phyloP scores from a whole-genome alignment of 2,888 invertebrate genomes.

The Tetrapedia diversipes region DNA sequence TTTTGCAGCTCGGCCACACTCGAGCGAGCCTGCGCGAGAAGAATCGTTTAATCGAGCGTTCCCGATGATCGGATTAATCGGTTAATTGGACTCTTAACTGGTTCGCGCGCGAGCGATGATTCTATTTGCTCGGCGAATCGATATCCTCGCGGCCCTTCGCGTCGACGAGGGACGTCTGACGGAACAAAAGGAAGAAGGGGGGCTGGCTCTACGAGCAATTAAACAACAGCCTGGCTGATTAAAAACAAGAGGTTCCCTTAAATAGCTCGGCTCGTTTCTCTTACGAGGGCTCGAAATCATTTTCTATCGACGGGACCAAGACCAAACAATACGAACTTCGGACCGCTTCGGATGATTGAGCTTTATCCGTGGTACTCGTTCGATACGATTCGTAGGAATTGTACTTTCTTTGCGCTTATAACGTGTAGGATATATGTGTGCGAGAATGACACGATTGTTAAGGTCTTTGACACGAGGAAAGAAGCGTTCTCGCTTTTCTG shows the following conservation, averaged over 20 bases:
- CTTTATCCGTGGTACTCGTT: background rate
- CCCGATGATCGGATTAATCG: background rate
- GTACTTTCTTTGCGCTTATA: no score
- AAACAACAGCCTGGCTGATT: background rate
- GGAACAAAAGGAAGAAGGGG: background rate
- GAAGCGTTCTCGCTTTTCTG: no score
- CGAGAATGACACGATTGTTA: no score
- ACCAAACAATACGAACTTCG: conserved; percentile 3
- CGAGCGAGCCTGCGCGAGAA: background rate
- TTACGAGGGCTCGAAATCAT: background rate
- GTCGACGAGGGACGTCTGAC: background rate
- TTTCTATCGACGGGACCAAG: background rate
- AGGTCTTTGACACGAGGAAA: no score
- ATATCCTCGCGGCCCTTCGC: background rate
- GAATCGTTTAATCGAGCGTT: background rate
- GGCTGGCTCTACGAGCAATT: background rate
- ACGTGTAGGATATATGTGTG: no score
- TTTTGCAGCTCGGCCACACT: no score
- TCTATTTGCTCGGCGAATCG: background rate
- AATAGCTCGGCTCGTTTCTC: background rate
- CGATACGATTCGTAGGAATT: no score
- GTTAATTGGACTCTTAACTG: background rate
- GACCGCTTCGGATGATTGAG: conserved; percentile 9
- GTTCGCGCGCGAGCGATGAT: background rate
- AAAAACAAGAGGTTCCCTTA: conserved; percentile 6